Base-by-base conservation (phyloP, 2,888 invertebrate species). In the Clistopyga incitator region DNA sequence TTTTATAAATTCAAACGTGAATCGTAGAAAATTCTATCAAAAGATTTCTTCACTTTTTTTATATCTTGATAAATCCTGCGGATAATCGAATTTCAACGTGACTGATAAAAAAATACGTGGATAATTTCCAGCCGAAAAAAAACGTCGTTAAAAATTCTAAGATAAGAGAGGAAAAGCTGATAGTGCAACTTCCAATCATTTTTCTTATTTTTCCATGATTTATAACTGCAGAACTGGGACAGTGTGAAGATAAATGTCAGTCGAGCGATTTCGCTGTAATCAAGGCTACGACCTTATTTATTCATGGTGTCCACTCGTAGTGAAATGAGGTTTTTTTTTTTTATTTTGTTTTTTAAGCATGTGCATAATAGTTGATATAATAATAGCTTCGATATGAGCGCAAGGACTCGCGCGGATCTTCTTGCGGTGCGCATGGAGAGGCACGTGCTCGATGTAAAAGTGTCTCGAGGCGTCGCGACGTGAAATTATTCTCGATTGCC, bases 401-500 rank as follows among this genome's bases (percentile, higher is more conserved):
- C 79, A 79, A 82, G 79, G 76, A 82, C 79, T 82, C 56, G n/a
- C n/a, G n/a, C n/a, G 29, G 29, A 29, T 45, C 52, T 70, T 64
- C 78, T 68, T 47, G 71, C 59, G 25, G 64, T 78, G 23, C 56
- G 74, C 10, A 34, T 18, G 38, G 56, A n/a, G n/a, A n/a, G n/a
- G 42, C 78, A 71, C 75, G 78, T 75, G 78, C 54, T 15, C 15
- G 42, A 65, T 50, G 20, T 47, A 75, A 70, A 78, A 52, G 10
- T 74, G 52, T 50, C 68, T 61, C 64, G 67, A 65, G 59, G 71
- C 67, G 77, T 81, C 59, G 59, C 52, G 38, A 77, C 72, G 78
- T 70, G 78, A 70, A 82, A 82, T 82, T 82, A 70, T 82, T 78
- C 72, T 78, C 54, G 74, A 78, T 78, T 34, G 50, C 70, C 78